These are phyloP conservation scores for Zosterops pallidus DNA, from an alignment of 2,113 vertebrate genomes.

Conservation along the genomic window DNA sequence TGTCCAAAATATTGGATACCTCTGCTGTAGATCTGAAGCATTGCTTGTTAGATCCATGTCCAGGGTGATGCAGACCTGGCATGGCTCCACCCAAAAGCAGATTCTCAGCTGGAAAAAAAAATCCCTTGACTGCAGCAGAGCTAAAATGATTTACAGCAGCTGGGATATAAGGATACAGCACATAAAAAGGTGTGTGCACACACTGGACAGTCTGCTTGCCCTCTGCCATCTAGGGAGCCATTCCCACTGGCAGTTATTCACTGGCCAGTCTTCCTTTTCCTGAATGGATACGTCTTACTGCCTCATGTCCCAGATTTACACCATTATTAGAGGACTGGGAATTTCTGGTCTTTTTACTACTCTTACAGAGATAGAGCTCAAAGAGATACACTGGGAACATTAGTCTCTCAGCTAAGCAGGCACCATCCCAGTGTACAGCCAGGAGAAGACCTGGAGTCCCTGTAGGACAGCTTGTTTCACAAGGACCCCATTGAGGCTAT, in stretches of 20 bases:
- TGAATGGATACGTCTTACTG: fast-evolving
- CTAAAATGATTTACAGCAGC: too few species aligned
- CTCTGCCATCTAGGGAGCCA: too few species aligned
- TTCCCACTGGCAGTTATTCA: not conserved
- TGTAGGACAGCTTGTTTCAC: not conserved
- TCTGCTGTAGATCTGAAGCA: not conserved
- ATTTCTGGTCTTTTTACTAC: not conserved
- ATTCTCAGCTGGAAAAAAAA: not conserved
- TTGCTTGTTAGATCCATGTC: not conserved
- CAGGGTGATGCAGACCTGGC: not conserved
- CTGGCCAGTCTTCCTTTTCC: not conserved
- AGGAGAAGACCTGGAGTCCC: not conserved
- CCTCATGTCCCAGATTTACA: fast-evolving
- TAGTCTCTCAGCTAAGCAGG: not conserved
- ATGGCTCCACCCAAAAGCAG: not conserved
- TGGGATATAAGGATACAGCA: too few species aligned
- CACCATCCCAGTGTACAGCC: not conserved
- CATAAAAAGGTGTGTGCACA: too few species aligned
- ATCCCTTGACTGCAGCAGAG: too few species aligned
- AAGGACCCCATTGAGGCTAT: fast-evolving
- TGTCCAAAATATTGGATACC: not conserved
- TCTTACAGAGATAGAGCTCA: not conserved
- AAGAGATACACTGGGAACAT: not conserved
- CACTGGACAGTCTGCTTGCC: too few species aligned
- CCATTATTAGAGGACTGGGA: not conserved